Evolutionary conservation across 2,113 vertebrate genomes (phyloP), one percentile per base, ranked within the genome.

Genomic region (Azemiops feae): DNA sequence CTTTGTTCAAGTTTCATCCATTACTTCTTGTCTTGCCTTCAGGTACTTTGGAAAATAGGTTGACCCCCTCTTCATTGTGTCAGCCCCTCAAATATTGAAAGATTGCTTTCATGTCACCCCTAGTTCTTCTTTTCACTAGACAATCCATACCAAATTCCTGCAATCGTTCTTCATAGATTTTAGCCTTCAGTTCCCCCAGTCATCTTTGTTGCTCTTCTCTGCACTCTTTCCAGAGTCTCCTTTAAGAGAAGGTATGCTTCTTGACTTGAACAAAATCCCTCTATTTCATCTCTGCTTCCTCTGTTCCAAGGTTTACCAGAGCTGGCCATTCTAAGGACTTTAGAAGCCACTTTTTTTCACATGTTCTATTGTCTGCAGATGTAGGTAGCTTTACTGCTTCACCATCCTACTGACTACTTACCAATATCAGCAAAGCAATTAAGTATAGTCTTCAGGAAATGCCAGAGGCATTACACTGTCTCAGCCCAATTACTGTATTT

Each of bases 361-460:
- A 96, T 97, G 96, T 95, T 96, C 96, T 96, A 95, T 97, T 97
- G 97, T 96, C 93, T 81, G 96, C 96, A 94, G 96, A 96, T 96
- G 96, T 97, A 96, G 96, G 97, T 96, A 97, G 96, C 94, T 92
- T 97, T 96, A 96, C 97, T 96, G 92, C 95, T 96, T 95, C 93
- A 95, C 93, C 92, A 97, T 55, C 98, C 97, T 97, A 95, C 94
- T 97, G 98, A 97, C 97, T 97, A 98, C 97, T 98, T 98, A 98
- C 97, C 98, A 97, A 97, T 97, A 98, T 98, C 98, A 98, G 97
- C 97, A 98, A 98, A 98, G 98, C 98, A 98, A 98, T 98, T 98
- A 98, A 98, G 97, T 96, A 96, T 95, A 95, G 97, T 98, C 98
- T 98, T 98, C 97, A 97, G 97, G 98, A 97, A 97, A 98, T 96